These are phyloP conservation scores for Octonoba sinensis DNA, from an alignment of 2,888 invertebrate genomes.

Conservation along the genomic window DNA sequence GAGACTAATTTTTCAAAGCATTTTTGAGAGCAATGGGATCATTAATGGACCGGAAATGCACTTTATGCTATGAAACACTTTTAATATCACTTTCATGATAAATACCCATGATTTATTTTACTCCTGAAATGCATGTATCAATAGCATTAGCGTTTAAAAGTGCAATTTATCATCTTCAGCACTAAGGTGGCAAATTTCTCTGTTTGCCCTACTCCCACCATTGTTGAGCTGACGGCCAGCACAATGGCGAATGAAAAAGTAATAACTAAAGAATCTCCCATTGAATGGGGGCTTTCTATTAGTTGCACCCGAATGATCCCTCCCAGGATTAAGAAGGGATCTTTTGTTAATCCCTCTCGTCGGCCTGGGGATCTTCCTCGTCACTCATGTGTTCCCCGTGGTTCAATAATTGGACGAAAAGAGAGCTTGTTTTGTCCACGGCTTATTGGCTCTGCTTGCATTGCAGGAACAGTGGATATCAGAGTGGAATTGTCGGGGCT, in stretches of 20 bases:
- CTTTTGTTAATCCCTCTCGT: conserved; percentile 41
- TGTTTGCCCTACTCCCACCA: too few relatives aligned
- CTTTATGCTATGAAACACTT: too few relatives aligned
- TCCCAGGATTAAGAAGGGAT: conserved; percentile 42
- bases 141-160: too few relatives aligned
- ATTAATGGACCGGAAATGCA: too few relatives aligned
- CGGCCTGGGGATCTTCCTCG: neutral
- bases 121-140: too few relatives aligned
- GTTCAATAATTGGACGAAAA: conserved; percentile 2
- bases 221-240: too few relatives aligned
- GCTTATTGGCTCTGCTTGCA: conserved; percentile 14
- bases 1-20: too few relatives aligned
- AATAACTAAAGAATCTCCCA: neutral
- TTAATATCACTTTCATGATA: too few relatives aligned
- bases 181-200: neutral
- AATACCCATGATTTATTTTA: too few relatives aligned
- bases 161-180: neutral
- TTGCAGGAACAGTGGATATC: neutral
- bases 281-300: conserved; percentile 37
- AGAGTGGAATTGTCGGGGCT: too few relatives aligned
- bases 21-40: too few relatives aligned
- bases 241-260: too few relatives aligned
- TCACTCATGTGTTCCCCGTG: neutral
- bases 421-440: conserved; percentile 39
- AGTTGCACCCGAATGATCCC: conserved; percentile 27